Evolutionary conservation across 1,140 invertebrate genomes (phyloP), one percentile per base, ranked within the genome.

Genomic region (Sitobion miscanthi): DNA sequence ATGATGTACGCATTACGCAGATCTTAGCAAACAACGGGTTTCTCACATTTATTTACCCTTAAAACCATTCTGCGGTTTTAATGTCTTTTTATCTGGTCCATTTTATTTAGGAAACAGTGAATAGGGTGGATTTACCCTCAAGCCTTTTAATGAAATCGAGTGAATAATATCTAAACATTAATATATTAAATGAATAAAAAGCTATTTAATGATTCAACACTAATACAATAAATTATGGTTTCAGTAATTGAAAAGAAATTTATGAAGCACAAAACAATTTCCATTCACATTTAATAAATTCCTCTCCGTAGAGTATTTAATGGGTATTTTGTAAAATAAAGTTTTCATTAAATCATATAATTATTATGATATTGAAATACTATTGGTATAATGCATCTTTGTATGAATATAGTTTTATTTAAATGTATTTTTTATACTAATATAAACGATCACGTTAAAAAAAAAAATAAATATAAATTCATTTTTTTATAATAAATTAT

Each of bases 171-270:
- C 14, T 77, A 77, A 77, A 77, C 62, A 77, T 77, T 77, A 77
- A 77, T 77, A 35, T 35, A n/a, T 77, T 14, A 77, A 77, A 77
- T 77, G 30, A 77, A 77, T 77, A n/a, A 77, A 77, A 77, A 77
- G 62, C n/a, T 77, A 77, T 77, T 77, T 77, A 77, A 77, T 77
- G 62, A 77, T 77, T n/a, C n/a, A 77, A 77, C 62, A 77, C 62
- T 77, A 77, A n/a, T 77, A 77, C 62, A 77, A 77, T 77, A 77
- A 77, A 77, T 77, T 77, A 77, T 77, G n/a, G n/a, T 77, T 77
- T 77, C n/a, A 77, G 30, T 77, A 77, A 77, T 17, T 77, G 62
- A n/a, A 77, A n/a, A 77, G 11, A 69, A 77, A 77, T 17, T n/a
- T 77, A 77, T 77, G 30, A 35, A 77, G 14, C 11, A 2, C 62